Evolutionary conservation across 2,888 invertebrate species (phyloP).

Genomic region (Lepas anatifera): DNA sequence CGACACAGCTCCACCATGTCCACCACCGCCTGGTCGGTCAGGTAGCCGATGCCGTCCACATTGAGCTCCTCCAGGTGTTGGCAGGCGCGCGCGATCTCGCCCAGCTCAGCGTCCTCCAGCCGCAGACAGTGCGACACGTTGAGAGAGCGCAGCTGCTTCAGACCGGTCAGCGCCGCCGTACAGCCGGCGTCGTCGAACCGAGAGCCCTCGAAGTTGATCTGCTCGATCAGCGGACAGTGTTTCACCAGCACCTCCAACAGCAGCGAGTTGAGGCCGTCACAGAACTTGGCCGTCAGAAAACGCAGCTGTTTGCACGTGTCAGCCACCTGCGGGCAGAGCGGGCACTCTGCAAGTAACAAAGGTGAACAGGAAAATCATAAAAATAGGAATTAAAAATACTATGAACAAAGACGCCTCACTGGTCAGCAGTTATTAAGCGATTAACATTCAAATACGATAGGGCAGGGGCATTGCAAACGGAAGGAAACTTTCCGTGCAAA

Average conservation of each 20-base stretch:
- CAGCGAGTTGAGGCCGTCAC: slow-evolving; percentile 17
- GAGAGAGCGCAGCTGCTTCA: slow-evolving; percentile 18
- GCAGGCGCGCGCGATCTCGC: slow-evolving; percentile 19
- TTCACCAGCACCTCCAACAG: slow-evolving; percentile 15
- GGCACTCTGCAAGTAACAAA: too few species aligned
- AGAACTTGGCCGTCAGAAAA: slow-evolving; percentile 19
- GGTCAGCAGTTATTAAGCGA: too few species aligned
- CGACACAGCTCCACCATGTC: slow-evolving; percentile 15
- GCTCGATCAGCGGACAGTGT: slow-evolving; percentile 16
- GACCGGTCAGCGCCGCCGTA: slow-evolving; percentile 16
- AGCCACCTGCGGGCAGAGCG: too few species aligned
- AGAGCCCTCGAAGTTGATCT: slow-evolving; percentile 21
- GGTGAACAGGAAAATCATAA: too few species aligned
- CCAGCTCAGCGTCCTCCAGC: slow-evolving; percentile 20
- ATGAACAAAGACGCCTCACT: too few species aligned
- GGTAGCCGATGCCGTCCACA: slow-evolving; percentile 23
- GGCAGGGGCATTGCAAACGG: too few species aligned
- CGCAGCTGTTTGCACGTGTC: slow-evolving; percentile 17
- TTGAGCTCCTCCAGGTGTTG: slow-evolving; percentile 20
- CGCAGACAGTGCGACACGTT: slow-evolving; percentile 24
- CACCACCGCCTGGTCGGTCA: slow-evolving; percentile 20
- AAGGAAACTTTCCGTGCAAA: too few species aligned
- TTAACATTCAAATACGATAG: too few species aligned
- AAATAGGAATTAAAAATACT: too few species aligned
- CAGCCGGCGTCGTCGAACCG: slow-evolving; percentile 11